phyloP scores from a whole-genome alignment of 92 coral and sea anemone genomes.

The Porites cylindrica region DNA sequence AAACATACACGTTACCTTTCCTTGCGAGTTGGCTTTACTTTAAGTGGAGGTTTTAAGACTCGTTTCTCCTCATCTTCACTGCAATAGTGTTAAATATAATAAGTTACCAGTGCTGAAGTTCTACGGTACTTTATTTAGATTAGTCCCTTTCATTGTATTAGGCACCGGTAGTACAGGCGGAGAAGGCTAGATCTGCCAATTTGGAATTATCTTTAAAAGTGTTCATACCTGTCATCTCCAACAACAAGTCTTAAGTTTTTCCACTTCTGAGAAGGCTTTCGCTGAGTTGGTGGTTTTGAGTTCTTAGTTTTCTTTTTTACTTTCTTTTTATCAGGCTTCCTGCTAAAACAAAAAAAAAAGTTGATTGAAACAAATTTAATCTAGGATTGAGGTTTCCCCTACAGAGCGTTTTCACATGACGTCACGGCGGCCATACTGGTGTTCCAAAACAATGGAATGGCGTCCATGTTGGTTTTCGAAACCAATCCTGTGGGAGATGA shows the following conservation, averaged over 20 bases:
- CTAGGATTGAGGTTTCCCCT: neutral
- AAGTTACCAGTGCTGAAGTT: too few species aligned
- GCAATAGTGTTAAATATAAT: neutral
- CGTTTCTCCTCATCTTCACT: conserved; percentile 50
- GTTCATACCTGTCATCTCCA: conserved; percentile 73
- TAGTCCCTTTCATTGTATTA: too few species aligned
- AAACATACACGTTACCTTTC: neutral
- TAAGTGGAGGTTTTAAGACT: conserved; percentile 25
- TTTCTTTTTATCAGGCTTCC: conserved; percentile 50
- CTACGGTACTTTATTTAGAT: too few species aligned
- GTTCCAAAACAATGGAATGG: too few species aligned
- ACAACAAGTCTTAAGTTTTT: conserved; percentile 74
- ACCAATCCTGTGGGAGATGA: too few species aligned
- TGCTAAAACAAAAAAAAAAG: neutral
- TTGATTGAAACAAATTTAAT: neutral
- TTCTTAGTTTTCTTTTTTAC: conserved; percentile 41
- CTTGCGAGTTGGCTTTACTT: conserved; percentile 37
- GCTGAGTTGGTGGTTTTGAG: conserved; percentile 41
- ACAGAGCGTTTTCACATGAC: too few species aligned
- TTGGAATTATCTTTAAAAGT: too few species aligned
- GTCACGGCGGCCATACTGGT: too few species aligned
- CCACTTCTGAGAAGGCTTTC: conserved; percentile 86
- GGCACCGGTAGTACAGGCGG: too few species aligned
- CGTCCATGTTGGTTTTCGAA: too few species aligned
- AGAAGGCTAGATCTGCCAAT: too few species aligned